Evolutionary conservation across 2,797 vertebrate species (phyloP).

Genomic region (Micropoecilia bifurca): DNA sequence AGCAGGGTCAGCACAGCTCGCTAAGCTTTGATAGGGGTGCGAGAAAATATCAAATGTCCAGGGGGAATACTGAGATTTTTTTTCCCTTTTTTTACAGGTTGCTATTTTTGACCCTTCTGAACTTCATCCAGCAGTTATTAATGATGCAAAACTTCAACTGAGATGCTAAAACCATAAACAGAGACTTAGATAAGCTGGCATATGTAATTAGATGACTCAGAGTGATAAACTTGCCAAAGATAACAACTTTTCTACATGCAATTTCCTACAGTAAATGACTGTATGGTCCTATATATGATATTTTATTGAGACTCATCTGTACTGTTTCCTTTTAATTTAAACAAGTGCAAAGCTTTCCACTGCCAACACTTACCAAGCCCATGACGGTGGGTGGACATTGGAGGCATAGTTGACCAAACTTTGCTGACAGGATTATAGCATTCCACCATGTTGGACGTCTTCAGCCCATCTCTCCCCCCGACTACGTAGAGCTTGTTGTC

Average conservation of each 20-base stretch:
- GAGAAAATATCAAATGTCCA: conserved; percentile 71
- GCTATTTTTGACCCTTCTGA: conserved; percentile 46
- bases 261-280: not conserved
- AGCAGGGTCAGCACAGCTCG: conserved; percentile 54
- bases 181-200: not conserved
- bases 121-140: conserved; percentile 27
- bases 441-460: conserved; percentile 96
- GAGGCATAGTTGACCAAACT: conserved; percentile 96
- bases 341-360: not conserved
- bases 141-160: conserved; percentile 16
- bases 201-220: not conserved
- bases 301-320: not conserved
- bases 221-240: not conserved
- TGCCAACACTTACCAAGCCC: conserved; percentile 86
- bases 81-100: conserved; percentile 24
- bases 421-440: conserved; percentile 93
- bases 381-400: conserved; percentile 98
- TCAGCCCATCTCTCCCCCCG: conserved; percentile 95
- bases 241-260: not conserved
- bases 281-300: not conserved
- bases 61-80: conserved; percentile 49
- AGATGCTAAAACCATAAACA: not conserved
- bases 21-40: conserved; percentile 69
- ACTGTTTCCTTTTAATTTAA: not conserved
- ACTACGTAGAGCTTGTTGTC: conserved; percentile 96